Evolutionary conservation across 1,140 invertebrate genomes (phyloP), one percentile per base, ranked within the genome.

Genomic region (Cardiocondyla obscurior): DNA sequence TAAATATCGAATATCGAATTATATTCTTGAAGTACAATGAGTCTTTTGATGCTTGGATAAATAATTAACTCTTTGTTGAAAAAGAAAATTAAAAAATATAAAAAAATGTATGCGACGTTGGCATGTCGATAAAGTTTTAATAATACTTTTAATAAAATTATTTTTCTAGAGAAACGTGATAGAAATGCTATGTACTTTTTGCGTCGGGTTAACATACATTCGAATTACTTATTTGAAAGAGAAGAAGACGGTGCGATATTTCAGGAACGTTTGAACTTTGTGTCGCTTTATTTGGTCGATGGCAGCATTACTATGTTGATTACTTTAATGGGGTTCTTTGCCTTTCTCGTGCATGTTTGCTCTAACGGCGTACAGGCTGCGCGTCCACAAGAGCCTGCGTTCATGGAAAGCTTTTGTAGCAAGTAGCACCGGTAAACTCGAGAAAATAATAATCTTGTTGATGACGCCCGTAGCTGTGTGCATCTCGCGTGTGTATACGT

Each of bases 391-490:
- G n/a, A 44, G 39, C 55, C 39, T 74, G 55, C 28, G 44, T 74
- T 62, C 28, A 33, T 8, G 28, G 39, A 33, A n/a, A 76, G 72
- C 57, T 44, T 76, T 76, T 64, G 72, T 33, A 46, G 72, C 42
- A 36, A 33, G 58, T 33, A 73, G 46, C 39, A 67, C 2, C 14
- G 53, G 67, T 39, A 81, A 81, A 73, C 67, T 70, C 67, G 51
- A 73, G 77, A 81, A 81, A 81, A 72, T 81, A 81, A 81, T 81
- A 70, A 81, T 73, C 64, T 81, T 62, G 67, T 53, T 58, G 81
- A 57, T 28, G 51, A 36, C 44, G n/a, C 51, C 7, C 30, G 30
- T 25, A 0, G 10, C 16, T 82, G 33, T 82, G 79, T 60, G 22
- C 25, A 28, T 28, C n/a, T 46, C 30, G 39, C 42, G 25, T 28